These are phyloP conservation scores for Cerastis rubricosa DNA, from an alignment of 2,888 invertebrate species.

Conservation along the genomic window DNA sequence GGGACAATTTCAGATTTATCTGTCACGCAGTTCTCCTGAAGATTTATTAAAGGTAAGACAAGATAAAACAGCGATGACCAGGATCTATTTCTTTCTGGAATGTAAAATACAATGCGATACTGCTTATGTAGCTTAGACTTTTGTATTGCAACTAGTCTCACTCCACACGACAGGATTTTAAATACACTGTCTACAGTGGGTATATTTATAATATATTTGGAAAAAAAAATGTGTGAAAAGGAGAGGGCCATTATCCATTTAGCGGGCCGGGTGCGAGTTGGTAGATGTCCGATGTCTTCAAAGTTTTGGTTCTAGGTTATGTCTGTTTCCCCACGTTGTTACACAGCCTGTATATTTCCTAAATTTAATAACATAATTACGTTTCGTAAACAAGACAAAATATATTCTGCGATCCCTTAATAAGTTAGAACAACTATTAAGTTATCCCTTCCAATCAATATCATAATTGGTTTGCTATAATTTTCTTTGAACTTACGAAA, in stretches of 20 bases:
- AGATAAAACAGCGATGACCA: background rate
- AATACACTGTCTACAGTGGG: background rate
- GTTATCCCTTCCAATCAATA: conserved; percentile 71
- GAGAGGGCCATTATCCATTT: too few species aligned
- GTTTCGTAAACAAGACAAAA: conserved; percentile 31
- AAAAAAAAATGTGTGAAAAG: background rate
- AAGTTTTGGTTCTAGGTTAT: background rate
- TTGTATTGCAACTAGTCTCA: background rate
- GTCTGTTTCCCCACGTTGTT: background rate
- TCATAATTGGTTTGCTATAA: conserved; percentile 72
- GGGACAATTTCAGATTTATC: background rate
- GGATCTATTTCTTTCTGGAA: background rate
- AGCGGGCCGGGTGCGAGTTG: background rate
- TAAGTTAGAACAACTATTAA: conserved; percentile 61
- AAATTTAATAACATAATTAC: conserved; percentile 21
- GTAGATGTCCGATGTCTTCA: background rate
- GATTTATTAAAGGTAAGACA: background rate
- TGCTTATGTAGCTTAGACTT: background rate
- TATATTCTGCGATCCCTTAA: conserved; percentile 36
- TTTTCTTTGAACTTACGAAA: conserved; percentile 74
- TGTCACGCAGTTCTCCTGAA: background rate
- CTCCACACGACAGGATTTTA: background rate
- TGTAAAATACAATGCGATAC: background rate
- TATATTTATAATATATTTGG: too few species aligned
- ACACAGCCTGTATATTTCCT: conserved; percentile 22